Evolutionary conservation across 2,797 vertebrate species (phyloP).

Genomic region (Sebastolobus alascanus): DNA sequence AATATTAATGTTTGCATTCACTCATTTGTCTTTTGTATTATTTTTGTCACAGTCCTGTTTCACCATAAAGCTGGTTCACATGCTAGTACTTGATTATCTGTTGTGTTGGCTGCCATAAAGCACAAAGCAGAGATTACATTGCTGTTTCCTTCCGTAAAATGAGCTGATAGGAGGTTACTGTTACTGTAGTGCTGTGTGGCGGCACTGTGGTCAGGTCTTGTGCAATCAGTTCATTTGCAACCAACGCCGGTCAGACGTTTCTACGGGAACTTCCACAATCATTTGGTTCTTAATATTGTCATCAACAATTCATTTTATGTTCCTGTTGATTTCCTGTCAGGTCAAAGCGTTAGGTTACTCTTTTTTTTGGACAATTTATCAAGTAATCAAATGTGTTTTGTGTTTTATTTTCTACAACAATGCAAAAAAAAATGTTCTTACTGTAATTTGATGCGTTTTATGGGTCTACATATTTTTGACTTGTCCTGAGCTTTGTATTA

Average conservation of each 20-base stretch:
- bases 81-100: constrained; percentile 33
- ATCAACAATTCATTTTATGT: background rate
- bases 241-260: background rate
- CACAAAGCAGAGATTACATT: background rate
- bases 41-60: constrained; percentile 2
- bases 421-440: constrained; percentile 38
- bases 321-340: background rate
- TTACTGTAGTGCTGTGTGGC: constrained; percentile 17
- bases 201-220: background rate
- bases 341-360: no score
- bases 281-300: background rate
- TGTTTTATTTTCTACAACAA: constrained; percentile 22
- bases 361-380: background rate
- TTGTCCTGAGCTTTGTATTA: constrained; percentile 49
- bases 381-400: background rate
- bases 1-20: background rate
- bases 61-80: constrained; percentile 14
- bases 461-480: constrained; percentile 32
- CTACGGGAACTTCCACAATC: background rate
- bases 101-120: constrained; percentile 5
- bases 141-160: background rate
- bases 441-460: constrained; percentile 40
- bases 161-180: background rate
- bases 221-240: constrained; percentile 24
- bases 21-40: constrained; percentile 35